These are phyloP conservation scores for Tenthredo scrophulariae DNA, from an alignment of 2,888 invertebrate genomes.

Conservation along the genomic window DNA sequence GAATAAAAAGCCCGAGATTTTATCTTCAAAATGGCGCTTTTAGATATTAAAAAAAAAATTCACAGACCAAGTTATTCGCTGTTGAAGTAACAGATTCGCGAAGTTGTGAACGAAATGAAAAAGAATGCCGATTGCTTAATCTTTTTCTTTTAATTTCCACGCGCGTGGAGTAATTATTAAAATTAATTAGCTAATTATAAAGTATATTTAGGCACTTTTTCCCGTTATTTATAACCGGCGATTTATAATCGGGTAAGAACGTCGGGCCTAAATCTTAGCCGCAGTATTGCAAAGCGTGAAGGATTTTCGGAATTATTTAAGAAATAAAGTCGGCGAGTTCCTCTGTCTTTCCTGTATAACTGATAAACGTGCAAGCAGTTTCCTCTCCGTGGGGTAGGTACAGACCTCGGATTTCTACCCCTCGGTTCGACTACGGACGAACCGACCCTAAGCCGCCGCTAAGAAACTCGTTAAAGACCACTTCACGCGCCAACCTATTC, in stretches of 20 bases:
- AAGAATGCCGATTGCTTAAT: neutral
- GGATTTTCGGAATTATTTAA: neutral
- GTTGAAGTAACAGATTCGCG: neutral
- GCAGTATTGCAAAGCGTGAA: neutral
- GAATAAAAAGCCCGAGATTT: neutral
- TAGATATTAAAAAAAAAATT: neutral
- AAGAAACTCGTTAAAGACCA: conserved; percentile 54
- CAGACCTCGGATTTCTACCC: conserved; percentile 40
- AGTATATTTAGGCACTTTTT: neutral
- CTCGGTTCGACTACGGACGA: conserved; percentile 14
- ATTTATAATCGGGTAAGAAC: neutral
- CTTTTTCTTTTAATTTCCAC: neutral
- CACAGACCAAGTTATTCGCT: neutral
- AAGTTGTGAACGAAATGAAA: neutral
- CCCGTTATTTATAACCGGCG: neutral
- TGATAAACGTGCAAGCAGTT: conserved; percentile 43
- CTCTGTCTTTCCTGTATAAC: neutral
- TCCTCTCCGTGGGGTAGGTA: neutral
- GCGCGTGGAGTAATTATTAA: neutral
- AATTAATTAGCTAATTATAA: neutral
- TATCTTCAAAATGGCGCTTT: neutral
- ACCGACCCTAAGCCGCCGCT: conserved; percentile 43
- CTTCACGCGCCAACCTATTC: conserved; percentile 47
- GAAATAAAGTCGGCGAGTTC: conserved; percentile 15
- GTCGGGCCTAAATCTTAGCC: neutral